phyloP scores from a whole-genome alignment of 2,113 vertebrate species.

The Pseudonaja textilis region DNA sequence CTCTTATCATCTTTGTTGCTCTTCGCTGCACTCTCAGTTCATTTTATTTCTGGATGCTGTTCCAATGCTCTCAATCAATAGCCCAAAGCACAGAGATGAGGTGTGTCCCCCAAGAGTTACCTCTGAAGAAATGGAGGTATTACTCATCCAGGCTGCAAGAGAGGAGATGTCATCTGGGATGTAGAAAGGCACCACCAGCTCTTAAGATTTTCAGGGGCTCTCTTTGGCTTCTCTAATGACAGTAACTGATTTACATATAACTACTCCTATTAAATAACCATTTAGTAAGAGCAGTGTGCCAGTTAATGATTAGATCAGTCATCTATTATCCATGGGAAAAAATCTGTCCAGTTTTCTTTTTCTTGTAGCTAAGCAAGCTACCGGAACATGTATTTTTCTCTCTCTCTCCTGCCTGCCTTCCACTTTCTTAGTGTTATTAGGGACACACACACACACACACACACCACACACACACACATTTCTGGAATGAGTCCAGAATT shows the following conservation, averaged over 20 bases:
- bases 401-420: background rate
- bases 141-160: constrained; percentile 12
- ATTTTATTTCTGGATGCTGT: constrained; percentile 2
- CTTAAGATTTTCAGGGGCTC: background rate
- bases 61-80: constrained; percentile 18
- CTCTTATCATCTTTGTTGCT: background rate
- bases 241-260: background rate
- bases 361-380: background rate
- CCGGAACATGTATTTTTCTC: background rate
- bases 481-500: too few species aligned
- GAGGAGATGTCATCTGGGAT: background rate
- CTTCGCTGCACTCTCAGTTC: background rate
- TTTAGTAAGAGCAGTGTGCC: background rate
- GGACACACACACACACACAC: too few species aligned
- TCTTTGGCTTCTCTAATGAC: background rate
- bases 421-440: background rate
- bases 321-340: background rate
- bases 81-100: background rate
- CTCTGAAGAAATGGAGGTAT: constrained; percentile 19
- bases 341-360: background rate
- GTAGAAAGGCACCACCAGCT: background rate
- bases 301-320: background rate
- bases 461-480: too few species aligned
- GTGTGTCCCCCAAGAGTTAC: constrained; percentile 11
- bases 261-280: background rate